Conservation (phyloP, 2,888 invertebrate genomes). For the Drosophila peninsularis region DNA sequence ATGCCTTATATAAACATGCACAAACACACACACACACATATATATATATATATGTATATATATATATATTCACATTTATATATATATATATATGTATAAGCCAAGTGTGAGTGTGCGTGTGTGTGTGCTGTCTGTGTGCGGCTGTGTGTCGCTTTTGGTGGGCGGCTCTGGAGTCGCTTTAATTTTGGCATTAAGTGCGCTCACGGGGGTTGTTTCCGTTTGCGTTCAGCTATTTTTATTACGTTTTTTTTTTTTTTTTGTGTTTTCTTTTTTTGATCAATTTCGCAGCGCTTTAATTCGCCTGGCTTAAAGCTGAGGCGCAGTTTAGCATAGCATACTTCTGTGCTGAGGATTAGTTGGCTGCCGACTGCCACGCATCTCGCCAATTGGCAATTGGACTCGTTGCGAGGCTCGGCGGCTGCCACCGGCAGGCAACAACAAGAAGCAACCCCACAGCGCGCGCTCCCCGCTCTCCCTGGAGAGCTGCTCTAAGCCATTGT, state of each 20-base stretch:
- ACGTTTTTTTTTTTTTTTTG: slow-evolving; percentile 27
- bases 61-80: slow-evolving; percentile 20
- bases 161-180: slow-evolving; percentile 68
- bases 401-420: slow-evolving; percentile 4
- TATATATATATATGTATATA: slow-evolving; percentile 12
- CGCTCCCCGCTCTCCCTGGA: slow-evolving; percentile 13
- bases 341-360: slow-evolving; percentile 21
- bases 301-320: slow-evolving; percentile 36
- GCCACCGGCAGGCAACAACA: not conserved
- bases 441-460: not conserved
- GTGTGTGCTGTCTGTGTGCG: slow-evolving; percentile 34
- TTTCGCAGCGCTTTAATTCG: slow-evolving; percentile 38
- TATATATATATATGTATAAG: slow-evolving; percentile 1
- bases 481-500: slow-evolving; percentile 43
- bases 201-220: slow-evolving; percentile 80
- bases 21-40: slow-evolving; percentile 29
- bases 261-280: slow-evolving; percentile 10
- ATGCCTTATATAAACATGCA: slow-evolving; percentile 74
- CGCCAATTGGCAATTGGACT: slow-evolving; percentile 56
- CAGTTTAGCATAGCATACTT: slow-evolving; percentile 55
- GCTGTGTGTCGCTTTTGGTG: slow-evolving; percentile 35
- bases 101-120: slow-evolving; percentile 10
- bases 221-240: slow-evolving; percentile 57
- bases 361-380: slow-evolving; percentile 11
- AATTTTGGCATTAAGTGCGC: slow-evolving; percentile 82